Evolutionary conservation across 2,797 vertebrate genomes (phyloP).

Genomic region (Phataginus tetradactyla): DNA sequence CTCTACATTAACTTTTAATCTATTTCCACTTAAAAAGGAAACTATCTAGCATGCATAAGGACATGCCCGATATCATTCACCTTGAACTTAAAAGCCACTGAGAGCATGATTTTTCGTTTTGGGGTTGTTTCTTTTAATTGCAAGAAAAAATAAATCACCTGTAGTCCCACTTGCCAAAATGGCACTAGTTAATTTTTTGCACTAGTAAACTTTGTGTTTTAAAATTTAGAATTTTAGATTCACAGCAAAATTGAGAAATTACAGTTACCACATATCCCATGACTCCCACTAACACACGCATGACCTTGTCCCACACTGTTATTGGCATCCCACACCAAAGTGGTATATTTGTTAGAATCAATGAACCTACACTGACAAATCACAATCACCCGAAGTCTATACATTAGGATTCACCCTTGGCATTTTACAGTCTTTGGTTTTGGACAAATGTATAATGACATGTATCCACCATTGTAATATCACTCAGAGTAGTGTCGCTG

Average conservation of each 20-base stretch:
- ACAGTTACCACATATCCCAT: background rate
- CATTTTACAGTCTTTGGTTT: background rate
- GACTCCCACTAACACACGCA: background rate
- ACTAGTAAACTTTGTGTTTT: background rate
- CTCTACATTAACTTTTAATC: background rate
- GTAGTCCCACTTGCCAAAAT: background rate
- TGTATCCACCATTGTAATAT: background rate
- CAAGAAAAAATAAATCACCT: background rate
- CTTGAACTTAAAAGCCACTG: background rate
- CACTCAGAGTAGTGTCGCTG: background rate
- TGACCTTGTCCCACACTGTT: fast-evolving
- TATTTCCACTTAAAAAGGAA: slow-evolving; percentile 6
- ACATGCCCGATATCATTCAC: background rate
- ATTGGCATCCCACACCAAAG: background rate
- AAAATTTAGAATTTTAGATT: background rate
- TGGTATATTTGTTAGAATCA: background rate
- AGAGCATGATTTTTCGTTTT: background rate
- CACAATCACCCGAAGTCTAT: background rate
- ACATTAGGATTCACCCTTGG: background rate
- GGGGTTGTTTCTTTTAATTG: background rate
- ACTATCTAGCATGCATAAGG: background rate
- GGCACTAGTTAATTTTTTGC: background rate
- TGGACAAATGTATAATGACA: background rate
- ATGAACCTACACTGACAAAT: background rate
- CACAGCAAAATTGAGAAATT: background rate